Evolutionary conservation across 2,113 vertebrate species (phyloP).

Genomic region (Albula goreensis): DNA sequence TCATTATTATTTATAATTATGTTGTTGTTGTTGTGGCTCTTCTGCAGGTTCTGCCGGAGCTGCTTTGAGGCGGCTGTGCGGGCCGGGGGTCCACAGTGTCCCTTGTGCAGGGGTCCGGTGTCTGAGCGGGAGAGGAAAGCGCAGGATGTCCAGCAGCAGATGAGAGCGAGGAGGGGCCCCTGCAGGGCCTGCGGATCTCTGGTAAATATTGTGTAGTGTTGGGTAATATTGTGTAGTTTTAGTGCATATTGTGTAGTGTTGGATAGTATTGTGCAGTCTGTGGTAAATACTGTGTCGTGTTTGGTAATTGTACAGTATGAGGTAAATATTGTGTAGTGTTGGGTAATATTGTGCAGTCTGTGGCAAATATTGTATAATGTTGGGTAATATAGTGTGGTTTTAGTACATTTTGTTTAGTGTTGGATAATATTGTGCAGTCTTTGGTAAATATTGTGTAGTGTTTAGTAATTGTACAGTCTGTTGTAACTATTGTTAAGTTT

Average conservation of each 20-base stretch:
- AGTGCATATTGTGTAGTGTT: neutral
- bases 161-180: conserved; percentile 29
- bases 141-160: conserved; percentile 31
- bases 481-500: neutral
- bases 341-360: neutral
- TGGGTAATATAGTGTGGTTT: neutral
- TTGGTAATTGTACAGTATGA: too few species aligned
- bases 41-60: conserved; percentile 39
- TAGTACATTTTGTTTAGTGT: neutral
- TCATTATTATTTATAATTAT: too few species aligned
- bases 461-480: neutral
- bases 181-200: conserved; percentile 41
- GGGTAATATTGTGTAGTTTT: neutral
- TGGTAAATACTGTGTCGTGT: too few species aligned
- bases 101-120: conserved; percentile 40
- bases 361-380: neutral
- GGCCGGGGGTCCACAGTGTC: conserved; percentile 35
- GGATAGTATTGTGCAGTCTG: neutral
- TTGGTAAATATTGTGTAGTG: neutral
- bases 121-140: conserved; percentile 26
- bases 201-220: conserved; percentile 12
- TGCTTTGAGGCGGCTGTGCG: conserved; percentile 39
- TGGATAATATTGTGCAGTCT: neutral
- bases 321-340: neutral
- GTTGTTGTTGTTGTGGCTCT: neutral